Base-by-base conservation (phyloP, 1,140 invertebrate genomes). In the Platorchestia sp. region DNA sequence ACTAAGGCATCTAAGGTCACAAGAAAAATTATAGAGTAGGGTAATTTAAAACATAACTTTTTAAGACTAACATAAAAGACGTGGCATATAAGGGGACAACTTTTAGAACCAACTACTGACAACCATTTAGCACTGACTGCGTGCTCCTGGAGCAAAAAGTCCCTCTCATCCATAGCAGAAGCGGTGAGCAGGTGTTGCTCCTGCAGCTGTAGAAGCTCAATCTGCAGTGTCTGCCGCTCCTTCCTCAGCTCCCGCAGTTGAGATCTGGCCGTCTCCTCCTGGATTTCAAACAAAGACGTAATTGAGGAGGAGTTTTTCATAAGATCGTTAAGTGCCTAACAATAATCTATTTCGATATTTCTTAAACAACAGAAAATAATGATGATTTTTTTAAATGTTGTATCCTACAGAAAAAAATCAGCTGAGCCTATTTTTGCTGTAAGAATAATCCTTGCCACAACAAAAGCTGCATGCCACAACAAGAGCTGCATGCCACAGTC, bases 121-220 rank as follows among this genome's bases (percentile, higher is more conserved):
- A 95, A 87, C 86, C 36, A 53, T n/a, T 45, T 0, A 14, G 0
- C 16, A 95, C 59, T 95, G 16, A 75, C 95, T 47, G 59, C 45
- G 42, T 45, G 0, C 0, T 95, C 45, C 10, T 45, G n/a, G 7
- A 86, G 10, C 36, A 75, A 22, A n/a, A 95, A 1, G 36, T 89
- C 53, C 53, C 87, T 0, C 53, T 47, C 53, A 44, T 86, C 44
- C 43, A 47, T 10, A 43, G 53, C 53, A n/a, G 47, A 40, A 41
- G 44, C 87, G 36, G 51, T 47, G 41, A 95, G 22, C 14, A 41
- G 40, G 59, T 47, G 44, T n/a, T 86, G 51, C n/a, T 95, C 95
- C 44, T 44, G 75, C 95, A 95, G 59, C 87, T 27, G 41, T 47
- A 95, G 47, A 41, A 93, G n/a, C n/a, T 45, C 59, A 53, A 7